Evolutionary conservation across 2,113 vertebrate genomes (phyloP).

Genomic region (Fregetta grallaria): DNA sequence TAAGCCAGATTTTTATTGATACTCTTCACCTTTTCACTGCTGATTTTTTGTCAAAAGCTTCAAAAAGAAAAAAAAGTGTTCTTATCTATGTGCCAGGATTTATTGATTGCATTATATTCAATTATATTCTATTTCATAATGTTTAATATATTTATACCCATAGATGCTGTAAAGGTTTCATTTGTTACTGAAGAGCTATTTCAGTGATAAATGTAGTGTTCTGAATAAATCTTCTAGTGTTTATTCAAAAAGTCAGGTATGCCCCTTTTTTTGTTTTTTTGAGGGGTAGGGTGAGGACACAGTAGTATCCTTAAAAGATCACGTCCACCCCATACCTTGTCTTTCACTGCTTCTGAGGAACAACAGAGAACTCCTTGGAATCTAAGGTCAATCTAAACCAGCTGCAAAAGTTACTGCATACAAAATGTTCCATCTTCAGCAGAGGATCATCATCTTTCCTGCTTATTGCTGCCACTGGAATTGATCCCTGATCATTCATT

Average conservation of each 20-base stretch:
- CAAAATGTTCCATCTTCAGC: background rate
- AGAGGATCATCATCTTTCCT: background rate
- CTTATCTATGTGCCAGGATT: background rate
- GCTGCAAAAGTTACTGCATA: background rate
- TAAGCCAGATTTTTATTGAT: background rate
- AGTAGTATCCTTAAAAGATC: background rate
- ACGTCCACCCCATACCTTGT: background rate
- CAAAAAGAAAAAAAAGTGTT: background rate
- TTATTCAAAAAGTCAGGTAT: background rate
- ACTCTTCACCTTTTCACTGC: background rate
- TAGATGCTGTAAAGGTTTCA: background rate
- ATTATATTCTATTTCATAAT: background rate
- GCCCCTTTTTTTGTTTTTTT: background rate
- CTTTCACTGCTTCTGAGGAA: background rate
- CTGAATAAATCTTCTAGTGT: background rate
- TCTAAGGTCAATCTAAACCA: background rate
- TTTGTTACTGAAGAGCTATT: background rate
- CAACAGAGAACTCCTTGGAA: background rate
- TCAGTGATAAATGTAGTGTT: background rate
- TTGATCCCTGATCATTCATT: slow-evolving; percentile 8
- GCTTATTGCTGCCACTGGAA: slow-evolving; percentile 10
- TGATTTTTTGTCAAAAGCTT: background rate
- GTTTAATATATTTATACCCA: background rate
- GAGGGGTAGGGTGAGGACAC: background rate
- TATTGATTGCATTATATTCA: background rate